Percentiles rank a stretch among this genome's conserved stretches.
Conservation (phyloP, 1,140 invertebrate species). For the Dendrolimus kikuchii region DNA sequence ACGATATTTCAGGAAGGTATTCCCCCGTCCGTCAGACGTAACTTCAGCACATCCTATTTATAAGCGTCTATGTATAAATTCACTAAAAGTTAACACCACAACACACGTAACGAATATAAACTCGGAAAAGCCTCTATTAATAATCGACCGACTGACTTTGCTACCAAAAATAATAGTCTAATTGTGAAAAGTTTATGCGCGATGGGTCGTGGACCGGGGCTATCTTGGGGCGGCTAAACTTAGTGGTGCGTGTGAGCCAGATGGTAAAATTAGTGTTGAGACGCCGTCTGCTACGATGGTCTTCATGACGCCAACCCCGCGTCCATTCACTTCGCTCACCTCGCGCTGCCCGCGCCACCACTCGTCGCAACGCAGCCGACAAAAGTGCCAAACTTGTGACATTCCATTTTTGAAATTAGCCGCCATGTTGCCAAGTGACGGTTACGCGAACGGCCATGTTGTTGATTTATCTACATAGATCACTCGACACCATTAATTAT, state of each 20-base stretch:
- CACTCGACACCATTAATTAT: slow-evolving; percentile 8
- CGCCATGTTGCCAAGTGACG: slow-evolving; percentile 43
- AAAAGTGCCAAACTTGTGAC: slow-evolving; percentile 66
- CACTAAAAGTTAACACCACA: slow-evolving; percentile 71
- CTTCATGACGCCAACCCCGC: slow-evolving; percentile 52
- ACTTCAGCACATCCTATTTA: slow-evolving; percentile 71
- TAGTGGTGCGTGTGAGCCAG: slow-evolving; percentile 70
- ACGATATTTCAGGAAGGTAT: slow-evolving; percentile 72
- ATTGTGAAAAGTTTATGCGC: slow-evolving; percentile 72
- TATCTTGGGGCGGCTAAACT: slow-evolving; percentile 74
- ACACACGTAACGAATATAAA: slow-evolving; percentile 72
- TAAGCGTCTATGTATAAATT: slow-evolving; percentile 73
- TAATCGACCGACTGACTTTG: slow-evolving; percentile 71
- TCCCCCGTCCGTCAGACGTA: slow-evolving; percentile 70
- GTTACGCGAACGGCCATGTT: slow-evolving; percentile 8
- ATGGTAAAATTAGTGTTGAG: slow-evolving; percentile 70
- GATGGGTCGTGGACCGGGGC: slow-evolving; percentile 69
- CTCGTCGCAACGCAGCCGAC: slow-evolving; percentile 21
- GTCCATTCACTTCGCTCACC: slow-evolving; percentile 54
- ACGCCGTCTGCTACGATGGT: slow-evolving; percentile 59
- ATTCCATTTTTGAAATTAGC: slow-evolving; percentile 51
- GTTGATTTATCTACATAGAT: slow-evolving; percentile 15
- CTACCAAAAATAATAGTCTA: slow-evolving; percentile 75
- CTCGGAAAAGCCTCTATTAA: slow-evolving; percentile 72
- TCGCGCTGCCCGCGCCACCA: slow-evolving; percentile 45